Evolutionary conservation across 2,888 invertebrate genomes (phyloP).

Genomic region (Dorcus hopei): DNA sequence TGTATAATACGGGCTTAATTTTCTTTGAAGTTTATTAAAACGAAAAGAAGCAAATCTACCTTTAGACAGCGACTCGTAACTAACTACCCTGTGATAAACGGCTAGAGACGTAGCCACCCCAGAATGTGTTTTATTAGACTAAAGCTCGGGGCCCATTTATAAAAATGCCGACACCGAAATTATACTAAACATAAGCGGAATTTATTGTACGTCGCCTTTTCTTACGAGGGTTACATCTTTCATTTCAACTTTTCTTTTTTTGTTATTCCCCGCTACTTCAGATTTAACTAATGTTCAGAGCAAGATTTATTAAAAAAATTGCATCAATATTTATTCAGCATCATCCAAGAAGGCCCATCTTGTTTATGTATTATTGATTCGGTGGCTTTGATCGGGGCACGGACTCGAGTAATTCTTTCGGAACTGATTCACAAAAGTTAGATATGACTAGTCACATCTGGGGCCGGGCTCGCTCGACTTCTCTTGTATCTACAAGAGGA

Average conservation of each 20-base stretch:
- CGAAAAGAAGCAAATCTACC: no score
- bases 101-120: conserved; percentile 25
- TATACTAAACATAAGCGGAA: conserved; percentile 32
- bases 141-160: conserved; percentile 29
- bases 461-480: conserved; percentile 36
- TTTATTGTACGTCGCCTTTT: conserved; percentile 29
- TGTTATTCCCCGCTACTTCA: conserved; percentile 31
- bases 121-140: conserved; percentile 28
- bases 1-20: not conserved
- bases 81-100: conserved; percentile 24
- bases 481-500: conserved; percentile 13
- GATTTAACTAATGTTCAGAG: conserved; percentile 22
- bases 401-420: conserved; percentile 16
- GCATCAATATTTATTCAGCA: no score
- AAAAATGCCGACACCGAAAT: conserved; percentile 30
- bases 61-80: conserved; percentile 18
- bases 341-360: no score
- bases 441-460: conserved; percentile 41
- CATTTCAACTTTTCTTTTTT: conserved; percentile 26
- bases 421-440: conserved; percentile 42
- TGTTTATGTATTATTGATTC: no score
- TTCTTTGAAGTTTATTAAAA: not conserved
- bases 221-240: conserved; percentile 20
- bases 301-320: no score
- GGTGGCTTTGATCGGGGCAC: no score